Base-by-base conservation (phyloP, 2,888 invertebrate species). In the Camponotus fellah region DNA sequence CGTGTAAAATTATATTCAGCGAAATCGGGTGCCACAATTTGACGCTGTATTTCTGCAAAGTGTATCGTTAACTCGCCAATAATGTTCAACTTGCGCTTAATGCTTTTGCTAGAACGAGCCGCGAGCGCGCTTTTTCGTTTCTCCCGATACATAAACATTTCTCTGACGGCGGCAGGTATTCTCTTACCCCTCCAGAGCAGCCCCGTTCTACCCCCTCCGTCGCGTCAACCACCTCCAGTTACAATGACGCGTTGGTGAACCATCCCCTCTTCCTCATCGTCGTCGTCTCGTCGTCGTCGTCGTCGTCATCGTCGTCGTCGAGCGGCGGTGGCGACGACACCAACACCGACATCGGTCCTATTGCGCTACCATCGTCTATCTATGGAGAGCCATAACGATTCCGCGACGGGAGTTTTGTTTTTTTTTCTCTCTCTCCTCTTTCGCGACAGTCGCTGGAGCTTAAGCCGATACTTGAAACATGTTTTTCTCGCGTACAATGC, bases 101-200 rank as follows among this genome's bases (percentile, higher is more conserved):
- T 65, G 66, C 82, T 60, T 64, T 85, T 68, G 40, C 58, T 65
- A 40, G 26, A 58, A 53, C 65, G 72, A 53, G 49, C 49, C 80
- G 75, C 71, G 75, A 53, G 46, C 71, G 85, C 84, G 88, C n/a
- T 53, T 53, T 91, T 90, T 89, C 89, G 87, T 90, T 17, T 90
- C 90, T 91, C 92, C 88, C 91, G 90, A 92, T 92, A 91, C 89
- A 88, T 91, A 92, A 92, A 91, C 90, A 91, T 92, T 88, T 91
- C 85, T 82, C 84, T 82, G 84, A 69, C 77, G 77, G 75, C 87
- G 87, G 87, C 86, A 88, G 85, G 84, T 86, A 88, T 71, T 34
- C 43, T 80, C 69, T 85, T 62, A 66, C 64, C 58, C 76, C 72
- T 81, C 66, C 62, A 58, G 37, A 32, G 12, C 56, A 46, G 40